A percentile compares a stretch with the other conserved stretches of the same genome.
These are phyloP conservation scores for Brachionus manjavacas DNA, from an alignment of 1,140 invertebrate species.

Conservation along the genomic window DNA sequence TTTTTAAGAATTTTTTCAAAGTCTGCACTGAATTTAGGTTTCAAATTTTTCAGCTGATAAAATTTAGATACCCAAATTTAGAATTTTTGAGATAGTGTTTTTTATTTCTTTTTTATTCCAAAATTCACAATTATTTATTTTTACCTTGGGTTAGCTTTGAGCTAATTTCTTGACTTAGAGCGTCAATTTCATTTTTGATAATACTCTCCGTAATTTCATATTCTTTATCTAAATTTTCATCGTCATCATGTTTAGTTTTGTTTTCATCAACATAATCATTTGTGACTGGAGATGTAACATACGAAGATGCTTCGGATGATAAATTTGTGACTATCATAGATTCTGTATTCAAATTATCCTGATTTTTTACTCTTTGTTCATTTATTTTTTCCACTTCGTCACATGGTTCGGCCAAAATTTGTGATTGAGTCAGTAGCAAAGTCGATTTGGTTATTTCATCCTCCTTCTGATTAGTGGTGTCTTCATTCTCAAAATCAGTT, in stretches of 20 bases:
- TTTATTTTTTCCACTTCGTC: background rate
- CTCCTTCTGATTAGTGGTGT: background rate
- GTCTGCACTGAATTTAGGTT: too few relatives aligned
- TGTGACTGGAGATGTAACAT: background rate
- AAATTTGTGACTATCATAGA: slow-evolving; percentile 30
- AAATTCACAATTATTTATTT: background rate
- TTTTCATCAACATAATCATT: background rate
- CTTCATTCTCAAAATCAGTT: background rate
- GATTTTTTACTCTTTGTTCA: background rate
- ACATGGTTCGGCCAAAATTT: background rate
- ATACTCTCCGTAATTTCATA: slow-evolving; percentile 13
- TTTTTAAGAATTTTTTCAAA: too few relatives aligned
- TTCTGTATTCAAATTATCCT: background rate
- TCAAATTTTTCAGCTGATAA: too few relatives aligned
- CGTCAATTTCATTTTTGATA: background rate
- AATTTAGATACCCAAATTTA: background rate
- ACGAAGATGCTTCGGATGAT: slow-evolving; percentile 26
- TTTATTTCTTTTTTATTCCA: background rate
- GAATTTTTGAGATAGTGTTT: background rate
- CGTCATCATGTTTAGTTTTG: background rate
- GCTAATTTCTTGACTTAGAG: background rate
- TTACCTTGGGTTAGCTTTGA: slow-evolving; percentile 1
- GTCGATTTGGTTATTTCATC: slow-evolving; percentile 34
- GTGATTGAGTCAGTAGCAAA: background rate
- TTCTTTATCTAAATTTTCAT: slow-evolving; percentile 35